Evolutionary conservation across 2,113 vertebrate genomes (phyloP).

Genomic region (Struthio camelus): DNA sequence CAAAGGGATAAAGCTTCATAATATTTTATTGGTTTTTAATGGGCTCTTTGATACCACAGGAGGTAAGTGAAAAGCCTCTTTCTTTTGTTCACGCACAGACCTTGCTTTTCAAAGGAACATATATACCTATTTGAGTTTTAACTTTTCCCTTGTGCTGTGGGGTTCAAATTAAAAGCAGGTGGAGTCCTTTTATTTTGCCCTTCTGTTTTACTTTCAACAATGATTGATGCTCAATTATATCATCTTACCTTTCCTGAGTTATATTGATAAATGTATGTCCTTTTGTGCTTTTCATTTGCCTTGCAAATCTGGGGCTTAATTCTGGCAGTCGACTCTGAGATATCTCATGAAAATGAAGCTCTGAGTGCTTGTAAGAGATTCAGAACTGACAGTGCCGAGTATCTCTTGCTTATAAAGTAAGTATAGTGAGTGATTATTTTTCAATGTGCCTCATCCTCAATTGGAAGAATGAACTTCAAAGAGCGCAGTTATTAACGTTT

Average conservation of each 20-base stretch:
- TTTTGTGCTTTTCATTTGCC: background rate
- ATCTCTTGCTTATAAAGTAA: background rate
- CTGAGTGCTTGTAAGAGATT: background rate
- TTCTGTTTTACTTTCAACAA: slow-evolving; percentile 34
- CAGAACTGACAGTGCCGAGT: background rate
- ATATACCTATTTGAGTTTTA: slow-evolving; percentile 37
- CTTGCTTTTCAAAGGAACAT: slow-evolving; percentile 6
- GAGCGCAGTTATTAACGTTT: background rate
- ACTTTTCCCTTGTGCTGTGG: slow-evolving; percentile 9
- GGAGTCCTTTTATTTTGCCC: slow-evolving; percentile 22
- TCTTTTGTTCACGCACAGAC: slow-evolving; percentile 37
- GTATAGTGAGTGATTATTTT: background rate
- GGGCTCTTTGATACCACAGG: slow-evolving; percentile 45
- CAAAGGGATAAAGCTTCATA: slow-evolving; percentile 30
- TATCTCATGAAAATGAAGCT: background rate
- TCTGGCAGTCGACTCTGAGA: background rate
- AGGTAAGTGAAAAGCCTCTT: slow-evolving; percentile 39
- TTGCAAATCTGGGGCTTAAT: background rate
- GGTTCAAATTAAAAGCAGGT: slow-evolving; percentile 7
- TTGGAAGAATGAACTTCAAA: background rate
- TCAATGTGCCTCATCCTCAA: background rate
- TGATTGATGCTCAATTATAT: background rate
- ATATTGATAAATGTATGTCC: background rate
- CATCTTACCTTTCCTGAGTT: background rate
- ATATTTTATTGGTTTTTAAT: slow-evolving; percentile 54